phyloP scores from a whole-genome alignment of 2,888 invertebrate genomes.

The Encarsia formosa region DNA sequence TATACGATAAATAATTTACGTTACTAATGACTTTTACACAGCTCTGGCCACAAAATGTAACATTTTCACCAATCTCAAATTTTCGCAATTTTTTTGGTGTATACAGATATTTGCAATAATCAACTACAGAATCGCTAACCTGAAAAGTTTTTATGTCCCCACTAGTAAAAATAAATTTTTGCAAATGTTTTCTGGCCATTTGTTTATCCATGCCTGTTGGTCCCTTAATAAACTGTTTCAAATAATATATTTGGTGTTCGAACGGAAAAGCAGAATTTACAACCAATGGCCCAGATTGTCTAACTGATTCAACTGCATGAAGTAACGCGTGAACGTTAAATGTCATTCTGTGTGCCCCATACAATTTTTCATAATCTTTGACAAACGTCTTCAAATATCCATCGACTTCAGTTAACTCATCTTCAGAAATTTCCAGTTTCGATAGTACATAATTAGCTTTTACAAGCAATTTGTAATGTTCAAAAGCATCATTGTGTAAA shows the following conservation, averaged over 20 bases:
- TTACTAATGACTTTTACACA: neutral
- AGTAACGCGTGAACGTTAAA: too few relatives aligned
- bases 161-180: constrained; percentile 11
- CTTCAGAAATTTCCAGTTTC: too few relatives aligned
- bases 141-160: neutral
- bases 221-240: constrained; percentile 18
- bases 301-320: too few relatives aligned
- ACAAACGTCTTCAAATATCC: too few relatives aligned
- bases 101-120: neutral
- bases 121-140: neutral
- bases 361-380: too few relatives aligned
- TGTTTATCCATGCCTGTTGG: constrained; percentile 22
- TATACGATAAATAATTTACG: neutral
- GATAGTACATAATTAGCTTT: too few relatives aligned
- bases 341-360: constrained; percentile 16
- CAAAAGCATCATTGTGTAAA: constrained; percentile 9
- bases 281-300: too few relatives aligned
- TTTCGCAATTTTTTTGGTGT: neutral
- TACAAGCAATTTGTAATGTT: too few relatives aligned
- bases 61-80: neutral
- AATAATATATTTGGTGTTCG: constrained; percentile 18
- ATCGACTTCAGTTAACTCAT: too few relatives aligned
- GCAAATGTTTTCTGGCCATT: constrained; percentile 17
- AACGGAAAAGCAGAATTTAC: too few relatives aligned
- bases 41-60: neutral